phyloP scores from a whole-genome alignment of 2,113 vertebrate genomes.

The Bombycilla garrulus region DNA sequence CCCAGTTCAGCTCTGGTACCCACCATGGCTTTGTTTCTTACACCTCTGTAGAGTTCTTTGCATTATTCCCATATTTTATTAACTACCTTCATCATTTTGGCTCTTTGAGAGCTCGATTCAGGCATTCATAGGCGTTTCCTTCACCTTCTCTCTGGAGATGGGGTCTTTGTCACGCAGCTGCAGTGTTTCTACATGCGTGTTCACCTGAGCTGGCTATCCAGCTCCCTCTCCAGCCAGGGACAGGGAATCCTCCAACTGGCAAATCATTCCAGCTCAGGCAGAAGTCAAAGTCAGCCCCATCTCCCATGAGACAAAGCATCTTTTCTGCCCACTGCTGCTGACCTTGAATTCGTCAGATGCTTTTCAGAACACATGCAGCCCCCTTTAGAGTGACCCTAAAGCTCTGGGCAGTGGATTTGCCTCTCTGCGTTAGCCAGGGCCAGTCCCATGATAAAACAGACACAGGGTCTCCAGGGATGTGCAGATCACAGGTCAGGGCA shows the following conservation, averaged over 20 bases:
- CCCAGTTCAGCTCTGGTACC: background rate
- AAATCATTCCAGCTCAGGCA: background rate
- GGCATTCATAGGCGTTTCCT: background rate
- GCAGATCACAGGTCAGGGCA: background rate
- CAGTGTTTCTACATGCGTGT: rapidly evolving
- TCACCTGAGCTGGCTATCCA: background rate
- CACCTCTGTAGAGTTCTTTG: background rate
- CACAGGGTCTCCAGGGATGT: background rate
- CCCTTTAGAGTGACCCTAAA: background rate
- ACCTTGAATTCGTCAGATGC: background rate
- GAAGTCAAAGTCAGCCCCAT: background rate
- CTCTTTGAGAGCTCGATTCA: background rate
- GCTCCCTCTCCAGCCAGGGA: background rate
- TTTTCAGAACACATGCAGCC: background rate
- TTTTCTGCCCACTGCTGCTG: background rate
- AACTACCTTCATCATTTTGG: background rate
- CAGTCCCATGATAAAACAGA: background rate
- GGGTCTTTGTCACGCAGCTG: background rate
- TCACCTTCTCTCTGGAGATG: background rate
- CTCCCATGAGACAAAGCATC: background rate
- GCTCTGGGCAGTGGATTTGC: background rate
- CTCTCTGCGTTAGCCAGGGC: background rate
- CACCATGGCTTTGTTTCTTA: background rate
- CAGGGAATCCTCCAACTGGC: background rate
- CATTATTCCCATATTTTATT: rapidly evolving